A percentile compares a stretch with the other conserved stretches of the same genome.
Evolutionary conservation across 53 echinoderm and acorn worm species (phyloP).

Genomic region (Luidia sarsii): DNA sequence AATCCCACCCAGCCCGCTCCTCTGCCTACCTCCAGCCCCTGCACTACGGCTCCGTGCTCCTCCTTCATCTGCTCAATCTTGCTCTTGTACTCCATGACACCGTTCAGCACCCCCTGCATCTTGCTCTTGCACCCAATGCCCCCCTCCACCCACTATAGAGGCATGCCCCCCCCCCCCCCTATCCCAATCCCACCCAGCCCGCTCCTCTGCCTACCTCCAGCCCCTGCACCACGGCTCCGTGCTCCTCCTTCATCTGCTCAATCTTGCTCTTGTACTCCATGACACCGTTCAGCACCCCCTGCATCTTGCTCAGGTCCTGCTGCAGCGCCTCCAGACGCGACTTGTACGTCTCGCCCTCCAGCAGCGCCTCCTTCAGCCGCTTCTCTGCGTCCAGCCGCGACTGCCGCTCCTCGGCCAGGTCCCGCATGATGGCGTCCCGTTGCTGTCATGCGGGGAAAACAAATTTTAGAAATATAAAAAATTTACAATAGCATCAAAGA

Average conservation of each 20-base stretch:
- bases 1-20: no score
- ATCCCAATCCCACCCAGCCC: neutral
- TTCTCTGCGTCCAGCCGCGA: conserved; percentile 72
- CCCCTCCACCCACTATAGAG: neutral
- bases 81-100: neutral
- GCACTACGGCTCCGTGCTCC: conserved; percentile 32
- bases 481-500: neutral
- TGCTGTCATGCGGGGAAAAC: conserved; percentile 38
- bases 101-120: neutral
- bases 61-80: conserved; percentile 43
- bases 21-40: conserved; percentile 55
- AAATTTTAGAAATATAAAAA: neutral
- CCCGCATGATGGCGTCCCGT: conserved; percentile 79
- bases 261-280: conserved; percentile 66
- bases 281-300: conserved; percentile 59
- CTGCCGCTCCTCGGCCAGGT: conserved; percentile 77
- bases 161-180: no score
- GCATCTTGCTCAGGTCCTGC: conserved; percentile 65
- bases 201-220: conserved; percentile 48
- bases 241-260: conserved; percentile 64
- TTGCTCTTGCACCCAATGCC: neutral
- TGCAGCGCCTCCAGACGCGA: conserved; percentile 69
- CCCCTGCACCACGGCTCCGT: conserved; percentile 17
- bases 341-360: conserved; percentile 77
- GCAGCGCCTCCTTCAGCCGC: conserved; percentile 69